phyloP scores from a whole-genome alignment of 1,140 invertebrate genomes.

The Pissodes strobi region DNA sequence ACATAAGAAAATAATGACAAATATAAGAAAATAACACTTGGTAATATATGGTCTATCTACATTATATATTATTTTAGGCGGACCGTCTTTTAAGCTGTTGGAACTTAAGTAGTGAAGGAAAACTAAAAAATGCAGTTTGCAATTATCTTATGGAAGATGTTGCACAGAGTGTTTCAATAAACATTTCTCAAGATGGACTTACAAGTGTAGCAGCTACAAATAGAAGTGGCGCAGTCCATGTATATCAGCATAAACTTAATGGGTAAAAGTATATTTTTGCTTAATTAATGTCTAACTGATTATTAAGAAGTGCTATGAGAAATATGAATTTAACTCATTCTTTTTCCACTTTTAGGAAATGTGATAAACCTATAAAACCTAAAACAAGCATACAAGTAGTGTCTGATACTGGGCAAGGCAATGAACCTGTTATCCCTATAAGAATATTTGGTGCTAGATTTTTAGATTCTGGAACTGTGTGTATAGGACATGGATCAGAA shows the following conservation, averaged over 20 bases:
- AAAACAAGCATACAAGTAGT: constrained; percentile 71
- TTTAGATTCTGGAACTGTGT: constrained; percentile 56
- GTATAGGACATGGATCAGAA: constrained; percentile 63
- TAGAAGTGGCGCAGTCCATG: constrained; percentile 73
- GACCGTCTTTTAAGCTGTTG: constrained; percentile 66
- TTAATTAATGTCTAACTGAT: background rate
- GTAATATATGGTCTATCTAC: too few species aligned
- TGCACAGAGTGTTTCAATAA: constrained; percentile 61
- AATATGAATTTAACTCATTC: constrained; percentile 12
- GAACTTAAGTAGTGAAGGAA: constrained; percentile 59
- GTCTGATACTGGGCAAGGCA: constrained; percentile 59
- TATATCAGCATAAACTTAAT: constrained; percentile 77
- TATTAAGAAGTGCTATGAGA: background rate
- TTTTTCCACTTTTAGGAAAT: constrained; percentile 56
- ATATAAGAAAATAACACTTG: too few species aligned
- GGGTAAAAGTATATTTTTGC: constrained; percentile 60
- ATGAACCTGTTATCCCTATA: constrained; percentile 61
- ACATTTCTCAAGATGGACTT: constrained; percentile 56
- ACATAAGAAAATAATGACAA: too few species aligned
- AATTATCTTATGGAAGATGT: constrained; percentile 71
- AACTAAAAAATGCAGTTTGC: constrained; percentile 56
- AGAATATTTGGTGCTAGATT: constrained; percentile 59
- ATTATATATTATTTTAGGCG: constrained; percentile 49
- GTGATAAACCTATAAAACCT: constrained; percentile 73
- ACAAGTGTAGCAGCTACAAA: constrained; percentile 68